phyloP scores from a whole-genome alignment of 2,113 vertebrate species.

The Thinocorus orbignyianus region DNA sequence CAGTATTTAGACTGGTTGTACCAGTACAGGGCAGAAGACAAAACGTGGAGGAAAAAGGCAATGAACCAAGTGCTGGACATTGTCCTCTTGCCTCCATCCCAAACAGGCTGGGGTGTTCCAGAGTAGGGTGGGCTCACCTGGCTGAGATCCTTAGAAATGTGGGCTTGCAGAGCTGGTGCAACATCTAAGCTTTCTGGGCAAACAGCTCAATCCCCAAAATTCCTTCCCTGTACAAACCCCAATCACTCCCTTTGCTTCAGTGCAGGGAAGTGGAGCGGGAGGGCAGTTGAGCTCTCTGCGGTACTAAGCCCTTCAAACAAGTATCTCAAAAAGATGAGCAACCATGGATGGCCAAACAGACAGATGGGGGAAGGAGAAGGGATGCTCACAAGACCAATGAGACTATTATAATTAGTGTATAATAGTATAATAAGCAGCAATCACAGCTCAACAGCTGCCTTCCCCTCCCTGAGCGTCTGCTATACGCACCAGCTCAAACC shows the following conservation, averaged over 20 bases:
- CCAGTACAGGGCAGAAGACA: background rate
- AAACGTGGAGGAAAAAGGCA: background rate
- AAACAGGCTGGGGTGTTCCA: background rate
- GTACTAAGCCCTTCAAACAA: background rate
- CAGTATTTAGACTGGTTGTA: background rate
- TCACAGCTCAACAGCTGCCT: conserved; percentile 29
- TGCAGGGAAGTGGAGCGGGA: fast-evolving
- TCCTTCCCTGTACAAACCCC: fast-evolving
- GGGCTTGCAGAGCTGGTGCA: background rate
- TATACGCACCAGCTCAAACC: background rate
- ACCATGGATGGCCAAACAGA: background rate
- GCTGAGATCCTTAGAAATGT: background rate
- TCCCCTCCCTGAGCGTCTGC: background rate
- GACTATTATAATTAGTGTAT: conserved; percentile 42
- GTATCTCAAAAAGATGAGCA: background rate
- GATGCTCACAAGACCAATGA: background rate
- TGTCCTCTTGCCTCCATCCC: background rate
- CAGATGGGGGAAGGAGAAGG: conserved; percentile 4
- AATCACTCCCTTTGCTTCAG: background rate
- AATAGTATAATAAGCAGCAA: conserved; percentile 29
- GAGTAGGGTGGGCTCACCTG: background rate
- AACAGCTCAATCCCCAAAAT: background rate
- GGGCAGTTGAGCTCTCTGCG: fast-evolving
- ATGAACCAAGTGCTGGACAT: background rate
- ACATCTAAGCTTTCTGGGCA: background rate